Base-by-base conservation (phyloP, 2,888 invertebrate species). In the Phaonia tiefii region DNA sequence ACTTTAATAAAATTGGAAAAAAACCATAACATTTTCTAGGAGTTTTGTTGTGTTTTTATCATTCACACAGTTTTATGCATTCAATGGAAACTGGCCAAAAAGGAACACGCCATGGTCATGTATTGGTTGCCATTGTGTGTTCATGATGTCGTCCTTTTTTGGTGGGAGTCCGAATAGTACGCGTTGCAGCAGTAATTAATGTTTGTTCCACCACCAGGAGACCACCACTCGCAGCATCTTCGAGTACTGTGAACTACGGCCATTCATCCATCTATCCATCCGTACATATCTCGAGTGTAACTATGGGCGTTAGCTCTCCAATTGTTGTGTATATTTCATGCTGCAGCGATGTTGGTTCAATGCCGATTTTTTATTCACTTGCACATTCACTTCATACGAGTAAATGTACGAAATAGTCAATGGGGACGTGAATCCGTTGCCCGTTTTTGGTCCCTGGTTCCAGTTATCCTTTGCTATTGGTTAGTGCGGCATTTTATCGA, bases 401-500 rank as follows among this genome's bases (percentile, higher is more conserved):
- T 1, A 22, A 15, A 11, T 20, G n/a, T n/a, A 46, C n/a, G n/a
- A 3, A n/a, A 11, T 11, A 8, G n/a, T 3, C 11, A 10, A 56
- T 49, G 49, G 7, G 17, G 20, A 11, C 2, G 26, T 26, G 37
- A 26, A 13, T 1, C 8, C 17, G 42, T 63, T 39, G 63, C 37
- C 42, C 63, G 42, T 54, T 75, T 65, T 71, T 70, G 49, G 70
- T 79, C 58, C 77, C 54, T 75, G 78, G 78, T 78, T 78, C 67
- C 72, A 78, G 72, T 63, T 72, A 78, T 82, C 83, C 78, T 83
- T 81, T 83, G 83, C 84, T 46, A 84, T 84, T 85, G 85, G 85
- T 85, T 83, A 84, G 82, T 84, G 80, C 79, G 83, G 84, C 82
- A 81, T 79, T 82, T 84, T 83, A 84, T 84, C 82, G 82, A 83